Base-by-base conservation (phyloP, 2,113 vertebrate species). In the Stercorarius parasiticus region DNA sequence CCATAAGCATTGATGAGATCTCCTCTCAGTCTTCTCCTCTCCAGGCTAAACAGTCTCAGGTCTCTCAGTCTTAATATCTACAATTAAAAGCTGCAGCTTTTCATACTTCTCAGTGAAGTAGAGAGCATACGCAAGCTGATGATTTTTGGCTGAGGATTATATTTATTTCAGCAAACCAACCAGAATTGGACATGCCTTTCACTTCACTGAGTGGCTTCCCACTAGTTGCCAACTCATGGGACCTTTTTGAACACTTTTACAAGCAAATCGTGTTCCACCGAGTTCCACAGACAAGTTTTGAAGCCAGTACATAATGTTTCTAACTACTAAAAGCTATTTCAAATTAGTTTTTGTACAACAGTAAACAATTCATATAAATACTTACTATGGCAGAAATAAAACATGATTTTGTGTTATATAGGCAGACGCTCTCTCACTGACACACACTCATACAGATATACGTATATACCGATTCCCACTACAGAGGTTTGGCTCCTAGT, bases 141-240 rank as follows among this genome's bases (percentile, higher is more conserved):
- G 13, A 83, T 26, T 82, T 84, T 83, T 86, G 26, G 15, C 64
- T 29, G 5, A 95, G 36, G 58, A 23, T 91, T 82, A 9, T 36
- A 78, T 32, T 82, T 87, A 70, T 86, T 77, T 93, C 77, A 83
- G 67, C 21, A 95, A 77, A 64, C 15, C 36, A 91, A 82, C 23
- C 30, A 42, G 17, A 90, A 86, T 17, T 16, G 22, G 30, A 80
- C 58, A 61, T 53, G 45, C 3, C 42, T 86, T 79, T 70, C 43
- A 78, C 11, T 90, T 90, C 55, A 80, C 25, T 55, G 43, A 85
- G 21, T 32, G 45, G 53, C 21, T 22, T 90, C 22, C 27, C 40
- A 59, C 53, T 62, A 25, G 15, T 4, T 49, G 36, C 21, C 18
- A 79, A 69, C 25, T 23, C 16, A 76, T 47, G 13, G 34, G 77